Conservation (phyloP, 2,113 vertebrate genomes). For the Motacilla tschutschensis region DNA sequence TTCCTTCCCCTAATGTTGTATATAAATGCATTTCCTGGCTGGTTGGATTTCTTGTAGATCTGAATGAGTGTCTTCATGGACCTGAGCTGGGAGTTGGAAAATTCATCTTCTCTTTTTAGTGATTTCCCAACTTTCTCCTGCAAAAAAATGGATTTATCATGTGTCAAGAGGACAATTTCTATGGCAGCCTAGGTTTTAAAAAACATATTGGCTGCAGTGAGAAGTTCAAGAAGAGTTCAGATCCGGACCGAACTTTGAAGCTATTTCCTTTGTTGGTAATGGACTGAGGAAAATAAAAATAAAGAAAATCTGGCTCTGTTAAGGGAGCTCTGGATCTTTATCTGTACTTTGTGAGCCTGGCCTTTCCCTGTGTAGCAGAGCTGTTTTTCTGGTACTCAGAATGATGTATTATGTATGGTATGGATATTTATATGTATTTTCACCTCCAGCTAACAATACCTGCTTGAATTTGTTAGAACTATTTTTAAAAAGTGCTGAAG, state of each 20-base stretch:
- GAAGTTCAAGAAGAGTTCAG: constrained; percentile 50
- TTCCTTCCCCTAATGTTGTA: neutral
- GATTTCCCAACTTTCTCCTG: neutral
- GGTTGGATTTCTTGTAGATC: neutral
- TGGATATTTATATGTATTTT: constrained; percentile 42
- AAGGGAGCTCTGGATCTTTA: constrained; percentile 8
- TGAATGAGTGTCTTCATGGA: neutral
- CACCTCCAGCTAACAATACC: constrained; percentile 44
- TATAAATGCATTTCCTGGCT: neutral
- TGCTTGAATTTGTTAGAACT: constrained; percentile 31
- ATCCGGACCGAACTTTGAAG: neutral
- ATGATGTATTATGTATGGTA: constrained; percentile 24
- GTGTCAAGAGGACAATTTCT: constrained; percentile 1
- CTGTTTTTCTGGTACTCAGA: constrained; percentile 18
- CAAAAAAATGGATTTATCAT: neutral
- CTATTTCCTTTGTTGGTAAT: constrained; percentile 17
- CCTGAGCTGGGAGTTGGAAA: neutral
- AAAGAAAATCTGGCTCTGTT: constrained; percentile 6
- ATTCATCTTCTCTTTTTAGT: neutral
- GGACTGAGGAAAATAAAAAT: neutral
- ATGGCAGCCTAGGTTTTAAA: neutral
- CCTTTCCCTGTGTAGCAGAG: neutral
- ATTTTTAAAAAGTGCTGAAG: constrained; percentile 44
- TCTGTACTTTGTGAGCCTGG: neutral
- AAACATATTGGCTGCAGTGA: neutral